A percentile compares a stretch with the other conserved stretches of the same genome.
These are phyloP conservation scores for Polyommatus icarus DNA, from an alignment of 2,888 invertebrate species.

Conservation along the genomic window DNA sequence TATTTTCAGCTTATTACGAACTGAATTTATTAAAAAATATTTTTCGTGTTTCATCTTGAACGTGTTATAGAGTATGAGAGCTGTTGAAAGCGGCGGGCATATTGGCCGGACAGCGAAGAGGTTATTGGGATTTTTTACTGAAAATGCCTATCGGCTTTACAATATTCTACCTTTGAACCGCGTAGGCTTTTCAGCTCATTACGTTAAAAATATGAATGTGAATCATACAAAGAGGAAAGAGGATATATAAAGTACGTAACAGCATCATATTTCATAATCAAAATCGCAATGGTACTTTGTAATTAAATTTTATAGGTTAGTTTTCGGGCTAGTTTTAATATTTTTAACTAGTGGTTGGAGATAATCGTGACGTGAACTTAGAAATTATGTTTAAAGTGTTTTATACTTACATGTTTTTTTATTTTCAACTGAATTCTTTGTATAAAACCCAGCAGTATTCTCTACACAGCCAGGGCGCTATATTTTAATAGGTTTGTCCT, in stretches of 20 bases:
- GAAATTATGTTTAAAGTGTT: no score
- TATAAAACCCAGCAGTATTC: background rate
- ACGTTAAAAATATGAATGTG: background rate
- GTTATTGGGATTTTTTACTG: constrained; percentile 36
- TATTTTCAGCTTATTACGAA: background rate
- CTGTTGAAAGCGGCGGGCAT: constrained; percentile 1
- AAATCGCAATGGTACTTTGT: no score
- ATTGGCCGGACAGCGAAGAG: constrained; percentile 29
- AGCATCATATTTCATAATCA: no score
- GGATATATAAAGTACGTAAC: no score
- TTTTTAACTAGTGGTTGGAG: no score
- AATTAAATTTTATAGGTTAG: no score
- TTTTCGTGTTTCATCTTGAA: constrained; percentile 9
- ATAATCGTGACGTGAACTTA: no score
- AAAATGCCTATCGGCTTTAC: constrained; percentile 44
- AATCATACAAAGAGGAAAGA: no score
- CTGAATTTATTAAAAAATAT: constrained; percentile 7
- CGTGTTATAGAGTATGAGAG: background rate
- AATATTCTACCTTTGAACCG: constrained; percentile 17
- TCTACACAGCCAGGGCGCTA: background rate
- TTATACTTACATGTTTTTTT: no score
- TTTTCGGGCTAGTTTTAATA: no score
- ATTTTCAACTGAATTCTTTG: background rate
- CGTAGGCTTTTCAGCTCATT: constrained; percentile 7
- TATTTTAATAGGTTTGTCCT: background rate